Evolutionary conservation across 2,797 vertebrate genomes (phyloP).

Genomic region (Phataginus tetradactyla): DNA sequence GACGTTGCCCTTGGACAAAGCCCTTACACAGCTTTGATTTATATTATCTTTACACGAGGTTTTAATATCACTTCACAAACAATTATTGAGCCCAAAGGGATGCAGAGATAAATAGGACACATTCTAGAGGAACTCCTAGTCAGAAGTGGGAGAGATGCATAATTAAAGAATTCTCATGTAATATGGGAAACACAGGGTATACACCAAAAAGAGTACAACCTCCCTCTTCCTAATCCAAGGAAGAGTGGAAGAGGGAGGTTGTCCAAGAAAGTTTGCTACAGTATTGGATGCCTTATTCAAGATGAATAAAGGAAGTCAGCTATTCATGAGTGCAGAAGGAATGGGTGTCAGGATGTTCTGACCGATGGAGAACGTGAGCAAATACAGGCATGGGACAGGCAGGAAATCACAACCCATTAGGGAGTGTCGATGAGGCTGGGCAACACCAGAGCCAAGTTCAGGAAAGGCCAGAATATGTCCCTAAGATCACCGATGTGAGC

Average conservation of each 20-base stretch:
- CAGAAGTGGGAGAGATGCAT: neutral
- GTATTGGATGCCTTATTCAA: neutral
- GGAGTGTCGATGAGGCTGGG: neutral
- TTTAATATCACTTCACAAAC: conserved; percentile 1
- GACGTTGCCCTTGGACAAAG: neutral
- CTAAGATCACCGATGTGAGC: neutral
- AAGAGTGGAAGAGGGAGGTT: neutral
- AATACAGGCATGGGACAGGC: neutral
- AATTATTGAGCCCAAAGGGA: neutral
- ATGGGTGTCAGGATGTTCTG: neutral
- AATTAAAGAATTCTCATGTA: neutral
- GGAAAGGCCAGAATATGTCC: neutral
- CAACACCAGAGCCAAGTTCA: neutral
- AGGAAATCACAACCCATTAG: neutral
- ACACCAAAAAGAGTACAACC: neutral
- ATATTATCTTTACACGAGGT: neutral
- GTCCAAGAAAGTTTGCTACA: neutral
- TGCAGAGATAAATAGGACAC: neutral
- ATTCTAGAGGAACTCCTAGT: neutral
- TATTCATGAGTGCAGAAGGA: neutral
- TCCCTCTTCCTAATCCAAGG: neutral
- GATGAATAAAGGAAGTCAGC: neutral
- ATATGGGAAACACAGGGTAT: neutral
- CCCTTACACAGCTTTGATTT: neutral
- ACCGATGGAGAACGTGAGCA: neutral